Percentiles rank a stretch among this genome's conserved stretches.
phyloP scores from a whole-genome alignment of 2,797 vertebrate species.

The Pterois miles region DNA sequence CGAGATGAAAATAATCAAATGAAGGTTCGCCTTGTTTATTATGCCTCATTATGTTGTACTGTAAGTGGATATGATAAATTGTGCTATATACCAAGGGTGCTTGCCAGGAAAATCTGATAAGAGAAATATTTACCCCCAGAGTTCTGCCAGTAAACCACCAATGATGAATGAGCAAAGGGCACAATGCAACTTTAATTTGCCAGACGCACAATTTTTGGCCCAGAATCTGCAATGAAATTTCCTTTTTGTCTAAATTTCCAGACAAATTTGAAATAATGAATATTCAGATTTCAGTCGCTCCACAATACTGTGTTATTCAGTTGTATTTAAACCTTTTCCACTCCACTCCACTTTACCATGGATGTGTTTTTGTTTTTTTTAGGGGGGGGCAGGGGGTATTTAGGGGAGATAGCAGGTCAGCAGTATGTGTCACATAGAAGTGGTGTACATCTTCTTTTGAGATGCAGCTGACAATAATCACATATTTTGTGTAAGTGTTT shows the following conservation, averaged over 20 bases:
- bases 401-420: too few species aligned
- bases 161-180: conserved; percentile 68
- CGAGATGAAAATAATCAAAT: conserved; percentile 70
- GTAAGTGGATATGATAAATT: conserved; percentile 74
- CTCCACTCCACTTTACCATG: too few species aligned
- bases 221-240: conserved; percentile 25
- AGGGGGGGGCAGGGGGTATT: too few species aligned
- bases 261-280: background rate
- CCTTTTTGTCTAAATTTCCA: conserved; percentile 14
- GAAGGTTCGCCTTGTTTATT: conserved; percentile 65
- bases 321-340: background rate
- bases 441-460: too few species aligned
- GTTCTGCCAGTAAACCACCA: conserved; percentile 62
- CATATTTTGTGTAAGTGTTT: too few species aligned
- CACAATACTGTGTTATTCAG: background rate
- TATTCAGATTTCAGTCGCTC: conserved; percentile 4
- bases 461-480: too few species aligned
- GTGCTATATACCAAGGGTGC: conserved; percentile 41
- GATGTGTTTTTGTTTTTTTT: too few species aligned
- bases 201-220: conserved; percentile 29
- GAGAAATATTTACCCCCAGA: conserved; percentile 76
- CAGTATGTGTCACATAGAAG: too few species aligned
- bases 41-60: conserved; percentile 60
- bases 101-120: conserved; percentile 77
- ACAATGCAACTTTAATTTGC: conserved; percentile 56